These are phyloP conservation scores for Aleiodes leptofemur DNA, from an alignment of 2,888 invertebrate genomes.

Conservation along the genomic window DNA sequence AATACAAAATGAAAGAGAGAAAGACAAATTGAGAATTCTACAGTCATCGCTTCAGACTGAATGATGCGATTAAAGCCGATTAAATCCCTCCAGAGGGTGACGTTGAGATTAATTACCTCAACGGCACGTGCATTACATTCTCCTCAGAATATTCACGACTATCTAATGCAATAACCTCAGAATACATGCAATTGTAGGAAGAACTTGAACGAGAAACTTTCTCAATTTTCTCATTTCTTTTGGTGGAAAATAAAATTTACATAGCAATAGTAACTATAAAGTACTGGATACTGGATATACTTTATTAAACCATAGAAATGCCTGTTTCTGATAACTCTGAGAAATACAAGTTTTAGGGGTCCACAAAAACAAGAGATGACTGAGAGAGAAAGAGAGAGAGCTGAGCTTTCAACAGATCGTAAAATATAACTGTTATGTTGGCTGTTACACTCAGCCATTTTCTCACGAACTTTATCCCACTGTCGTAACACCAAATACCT, in stretches of 20 bases:
- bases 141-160: neutral
- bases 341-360: neutral
- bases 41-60: neutral
- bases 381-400: too few relatives aligned
- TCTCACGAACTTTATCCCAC: constrained; percentile 19
- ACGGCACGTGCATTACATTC: neutral
- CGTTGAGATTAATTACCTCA: constrained; percentile 19
- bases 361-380: too few relatives aligned
- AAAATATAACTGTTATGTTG: constrained; percentile 23
- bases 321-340: neutral
- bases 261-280: neutral
- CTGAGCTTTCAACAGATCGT: constrained; percentile 15
- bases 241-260: neutral
- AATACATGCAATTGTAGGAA: neutral
- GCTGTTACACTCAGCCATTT: constrained; percentile 18
- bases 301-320: neutral
- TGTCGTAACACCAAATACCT: constrained; percentile 13
- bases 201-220: neutral
- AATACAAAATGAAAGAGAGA: too few relatives aligned
- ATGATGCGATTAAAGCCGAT: constrained; percentile 28
- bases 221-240: too few relatives aligned
- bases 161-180: too few relatives aligned
- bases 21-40: neutral
- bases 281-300: too few relatives aligned
- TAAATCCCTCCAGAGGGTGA: constrained; percentile 21